Conservation (phyloP, 2,888 invertebrate species). For the Orthosia gothica region DNA sequence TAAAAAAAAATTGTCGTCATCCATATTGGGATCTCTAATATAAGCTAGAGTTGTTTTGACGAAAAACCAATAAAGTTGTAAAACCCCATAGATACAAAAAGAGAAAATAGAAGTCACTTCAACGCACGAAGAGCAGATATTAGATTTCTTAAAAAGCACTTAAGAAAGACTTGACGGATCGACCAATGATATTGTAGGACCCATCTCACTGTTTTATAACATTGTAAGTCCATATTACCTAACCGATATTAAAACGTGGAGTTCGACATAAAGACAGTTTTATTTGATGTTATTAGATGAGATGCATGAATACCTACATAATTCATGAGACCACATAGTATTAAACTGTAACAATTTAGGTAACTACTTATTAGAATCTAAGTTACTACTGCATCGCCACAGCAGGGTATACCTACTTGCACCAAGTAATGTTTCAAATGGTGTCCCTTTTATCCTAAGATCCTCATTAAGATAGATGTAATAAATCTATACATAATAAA, state of each 20-base stretch:
- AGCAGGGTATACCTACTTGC: no score
- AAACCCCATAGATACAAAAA: constrained; percentile 6
- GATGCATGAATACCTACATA: constrained; percentile 5
- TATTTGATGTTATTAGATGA: constrained; percentile 27
- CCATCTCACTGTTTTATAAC: constrained; percentile 46
- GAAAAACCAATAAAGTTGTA: constrained; percentile 7
- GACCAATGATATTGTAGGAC: constrained; percentile 43
- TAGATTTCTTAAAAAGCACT: constrained; percentile 40
- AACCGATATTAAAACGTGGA: constrained; percentile 49
- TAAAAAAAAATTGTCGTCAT: no score
- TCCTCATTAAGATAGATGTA: no score
- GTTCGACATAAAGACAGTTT: constrained; percentile 29
- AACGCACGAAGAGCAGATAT: constrained; percentile 34
- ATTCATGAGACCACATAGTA: constrained; percentile 18
- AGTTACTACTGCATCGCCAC: neutral
- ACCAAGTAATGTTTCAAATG: no score
- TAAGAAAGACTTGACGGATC: constrained; percentile 33
- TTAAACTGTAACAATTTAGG: neutral
- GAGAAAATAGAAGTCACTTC: constrained; percentile 15
- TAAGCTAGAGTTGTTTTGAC: neutral
- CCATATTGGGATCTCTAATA: neutral
- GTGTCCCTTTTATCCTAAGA: neutral
- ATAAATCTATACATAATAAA: no score
- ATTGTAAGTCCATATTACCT: constrained; percentile 53
- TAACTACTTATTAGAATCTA: neutral